Base-by-base conservation (phyloP, 2,797 vertebrate species). In the Spinus pinus region DNA sequence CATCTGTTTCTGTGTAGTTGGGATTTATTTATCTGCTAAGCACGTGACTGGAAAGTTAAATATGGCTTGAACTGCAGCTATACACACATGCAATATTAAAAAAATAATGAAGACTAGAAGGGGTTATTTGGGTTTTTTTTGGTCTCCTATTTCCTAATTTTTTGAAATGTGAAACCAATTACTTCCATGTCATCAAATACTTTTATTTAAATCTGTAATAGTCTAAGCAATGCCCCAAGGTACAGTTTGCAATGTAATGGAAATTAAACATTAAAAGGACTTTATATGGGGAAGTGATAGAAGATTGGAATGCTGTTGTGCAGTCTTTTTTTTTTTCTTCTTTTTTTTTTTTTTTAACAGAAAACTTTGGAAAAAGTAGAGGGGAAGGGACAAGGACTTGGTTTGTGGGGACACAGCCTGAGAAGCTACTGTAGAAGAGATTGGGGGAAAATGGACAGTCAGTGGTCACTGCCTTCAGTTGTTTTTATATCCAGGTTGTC, bases 61-160 rank as follows among this genome's bases (percentile, higher is more conserved):
- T 28, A 5, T 50, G 30, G 20, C 39, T 66, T 86, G 20, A 74
- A 30, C 42, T 67, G 37, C 18, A 78, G 14, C n/a, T 19, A 1
- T 7, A 21, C 6, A 15, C 9, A 33, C 1, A 7, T 1, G 4
- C 16, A 1, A 13, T 39, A 20, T 6, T 7, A 44, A 46, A 46
- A 61, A n/a, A 33, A 9, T 22, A 25, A 39, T 20, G 22, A 67
- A 31, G 19, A 64, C 22, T 41, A 2, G 28, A 10, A 33, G 27
- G 4, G 2, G 39, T 14, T 39, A 14, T 39, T 39, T 39, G 39
- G 0, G 0, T 15, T 46, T 10, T 8, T 23, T 16, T 54, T n/a
- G 8, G 19, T n/a, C 4, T 47, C 16, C 41, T 47, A 12, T 47
- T 47, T 14, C 24, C 18, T 78, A 12, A 24, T 54, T 47, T 53